A percentile compares a stretch with the other conserved stretches of the same genome.
phyloP scores from a whole-genome alignment of 2,113 vertebrate species.

The crab-eating macaque (Macaca fascicularis) region T2T-MFA8v1.1 NC_088378.1:40254501-40255000 shows the following conservation, averaged over 20 bases:
- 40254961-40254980: constrained; percentile 38
- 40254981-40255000: constrained; percentile 43
- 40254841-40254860: background rate
- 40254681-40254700: background rate
- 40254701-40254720: background rate
- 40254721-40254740: background rate
- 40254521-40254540: constrained; percentile 78
- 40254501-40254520: constrained; percentile 82
- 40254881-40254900: background rate
- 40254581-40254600: too few relatives aligned
- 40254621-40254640: too few relatives aligned
- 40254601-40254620: too few relatives aligned
- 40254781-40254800: background rate
- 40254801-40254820: background rate
- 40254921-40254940: background rate
- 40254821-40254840: background rate
- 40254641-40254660: too few relatives aligned
- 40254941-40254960: background rate
- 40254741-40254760: background rate
- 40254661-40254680: too few relatives aligned
- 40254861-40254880: background rate
- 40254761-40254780: constrained; percentile 13
- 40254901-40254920: background rate
- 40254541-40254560: constrained; percentile 79
- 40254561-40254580: background rate